A percentile compares a stretch with the other conserved stretches of the same genome.
Conservation (phyloP, 1,140 invertebrate genomes). For the Ceratina japonica region DNA sequence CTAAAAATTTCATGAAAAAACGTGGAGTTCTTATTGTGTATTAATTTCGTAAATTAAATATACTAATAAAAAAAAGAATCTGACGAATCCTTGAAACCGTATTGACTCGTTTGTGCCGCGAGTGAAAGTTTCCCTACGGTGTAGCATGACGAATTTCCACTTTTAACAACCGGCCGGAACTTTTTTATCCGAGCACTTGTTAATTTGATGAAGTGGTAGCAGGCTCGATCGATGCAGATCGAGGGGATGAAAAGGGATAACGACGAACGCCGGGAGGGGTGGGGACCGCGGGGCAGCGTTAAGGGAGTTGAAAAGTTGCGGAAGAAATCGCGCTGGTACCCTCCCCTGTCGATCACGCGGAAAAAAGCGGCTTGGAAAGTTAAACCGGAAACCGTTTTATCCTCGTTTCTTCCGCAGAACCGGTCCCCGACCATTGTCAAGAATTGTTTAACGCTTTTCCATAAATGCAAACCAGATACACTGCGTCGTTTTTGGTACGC, state of each 20-base stretch:
- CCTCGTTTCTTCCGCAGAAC: background rate
- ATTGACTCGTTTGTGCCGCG: no score
- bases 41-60: no score
- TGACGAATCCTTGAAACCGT: no score
- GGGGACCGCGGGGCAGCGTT: background rate
- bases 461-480: no score
- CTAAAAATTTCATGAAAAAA: no score
- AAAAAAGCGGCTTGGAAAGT: constrained; percentile 17
- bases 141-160: no score
- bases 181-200: background rate
- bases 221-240: constrained; percentile 9
- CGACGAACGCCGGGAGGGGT: background rate
- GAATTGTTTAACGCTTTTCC: background rate
- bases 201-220: constrained; percentile 36
- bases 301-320: constrained; percentile 15
- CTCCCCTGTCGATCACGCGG: background rate
- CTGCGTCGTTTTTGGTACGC: no score
- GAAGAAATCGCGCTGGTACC: background rate
- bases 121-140: no score
- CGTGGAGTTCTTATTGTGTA: no score
- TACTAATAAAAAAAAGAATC: no score
- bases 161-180: no score
- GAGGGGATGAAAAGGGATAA: constrained; percentile 18
- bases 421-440: background rate
- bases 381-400: background rate